phyloP scores from a whole-genome alignment of 2,113 vertebrate species.

The Electrona antarctica region DNA sequence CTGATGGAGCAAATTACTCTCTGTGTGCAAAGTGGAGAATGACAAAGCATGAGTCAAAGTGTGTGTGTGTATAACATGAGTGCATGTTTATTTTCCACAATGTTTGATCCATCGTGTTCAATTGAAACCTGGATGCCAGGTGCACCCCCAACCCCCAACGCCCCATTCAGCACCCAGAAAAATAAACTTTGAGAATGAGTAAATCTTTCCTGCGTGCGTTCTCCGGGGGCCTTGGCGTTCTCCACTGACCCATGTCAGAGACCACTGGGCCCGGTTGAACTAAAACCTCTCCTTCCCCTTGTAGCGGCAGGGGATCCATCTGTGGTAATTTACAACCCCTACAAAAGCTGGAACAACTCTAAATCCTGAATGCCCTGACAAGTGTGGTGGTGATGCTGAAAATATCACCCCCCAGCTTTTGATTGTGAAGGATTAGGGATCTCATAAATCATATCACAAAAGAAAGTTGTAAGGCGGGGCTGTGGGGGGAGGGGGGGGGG shows the following conservation, averaged over 20 bases:
- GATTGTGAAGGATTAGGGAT: conserved; percentile 57
- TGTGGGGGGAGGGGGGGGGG: too few relatives aligned
- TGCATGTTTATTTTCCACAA: conserved; percentile 67
- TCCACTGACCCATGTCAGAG: conserved; percentile 54
- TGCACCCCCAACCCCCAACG: conserved; percentile 6
- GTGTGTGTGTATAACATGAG: conserved; percentile 25
- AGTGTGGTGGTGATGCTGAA: conserved; percentile 67
- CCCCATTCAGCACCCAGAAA: conserved; percentile 29
- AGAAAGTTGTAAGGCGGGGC: background rate
- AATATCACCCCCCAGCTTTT: conserved; percentile 66
- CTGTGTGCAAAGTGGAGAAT: conserved; percentile 38
- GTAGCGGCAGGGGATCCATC: conserved; percentile 36
- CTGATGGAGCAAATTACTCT: conserved; percentile 52
- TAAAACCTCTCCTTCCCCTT: conserved; percentile 47
- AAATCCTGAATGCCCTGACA: conserved; percentile 63
- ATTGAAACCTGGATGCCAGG: conserved; percentile 36
- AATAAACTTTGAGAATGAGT: conserved; percentile 56
- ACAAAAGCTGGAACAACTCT: conserved; percentile 30
- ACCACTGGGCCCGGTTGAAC: conserved; percentile 10
- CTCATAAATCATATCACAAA: conserved; percentile 48
- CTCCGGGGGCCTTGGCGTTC: conserved; percentile 36
- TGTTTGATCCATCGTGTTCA: conserved; percentile 61
- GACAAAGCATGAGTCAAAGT: conserved; percentile 41
- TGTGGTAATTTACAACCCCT: background rate
- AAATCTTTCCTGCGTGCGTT: conserved; percentile 54